Evolutionary conservation across 2,797 vertebrate species (phyloP).

Genomic region (Centropyge bicolor): DNA sequence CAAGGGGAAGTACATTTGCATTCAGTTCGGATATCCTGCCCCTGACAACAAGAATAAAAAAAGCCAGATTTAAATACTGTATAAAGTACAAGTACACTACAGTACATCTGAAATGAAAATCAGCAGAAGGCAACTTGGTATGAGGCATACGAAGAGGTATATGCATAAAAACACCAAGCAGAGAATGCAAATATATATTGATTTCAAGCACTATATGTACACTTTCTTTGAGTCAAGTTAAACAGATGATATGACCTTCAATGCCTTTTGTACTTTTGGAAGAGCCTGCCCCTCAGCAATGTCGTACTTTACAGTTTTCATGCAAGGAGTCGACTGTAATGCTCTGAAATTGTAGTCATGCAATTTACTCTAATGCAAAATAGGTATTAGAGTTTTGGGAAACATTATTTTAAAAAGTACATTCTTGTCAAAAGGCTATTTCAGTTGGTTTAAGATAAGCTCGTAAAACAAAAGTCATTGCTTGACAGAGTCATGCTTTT

Average conservation of each 20-base stretch:
- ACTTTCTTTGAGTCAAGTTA: not conserved
- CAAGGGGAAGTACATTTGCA: constrained; percentile 8
- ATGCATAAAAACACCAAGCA: not conserved
- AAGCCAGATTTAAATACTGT: not conserved
- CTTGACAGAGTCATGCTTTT: not conserved
- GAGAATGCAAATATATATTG: not conserved
- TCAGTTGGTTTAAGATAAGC: not conserved
- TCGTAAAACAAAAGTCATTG: not conserved
- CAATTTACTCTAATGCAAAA: not conserved
- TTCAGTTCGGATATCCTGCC: not conserved
- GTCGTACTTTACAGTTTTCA: not conserved
- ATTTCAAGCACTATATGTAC: not conserved
- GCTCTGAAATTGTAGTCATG: not conserved
- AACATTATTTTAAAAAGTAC: not conserved
- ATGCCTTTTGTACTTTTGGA: not conserved
- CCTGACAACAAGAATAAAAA: not conserved
- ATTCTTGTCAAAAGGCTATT: not conserved
- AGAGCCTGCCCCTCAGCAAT: not conserved
- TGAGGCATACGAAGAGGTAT: not conserved
- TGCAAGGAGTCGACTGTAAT: not conserved
- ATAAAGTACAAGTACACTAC: not conserved
- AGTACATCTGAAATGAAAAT: not conserved
- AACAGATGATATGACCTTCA: not conserved
- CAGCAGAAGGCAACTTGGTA: not conserved
- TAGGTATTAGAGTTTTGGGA: not conserved